Conservation (phyloP, 2,113 vertebrate species). For the Aspidoscelis tigris region DNA sequence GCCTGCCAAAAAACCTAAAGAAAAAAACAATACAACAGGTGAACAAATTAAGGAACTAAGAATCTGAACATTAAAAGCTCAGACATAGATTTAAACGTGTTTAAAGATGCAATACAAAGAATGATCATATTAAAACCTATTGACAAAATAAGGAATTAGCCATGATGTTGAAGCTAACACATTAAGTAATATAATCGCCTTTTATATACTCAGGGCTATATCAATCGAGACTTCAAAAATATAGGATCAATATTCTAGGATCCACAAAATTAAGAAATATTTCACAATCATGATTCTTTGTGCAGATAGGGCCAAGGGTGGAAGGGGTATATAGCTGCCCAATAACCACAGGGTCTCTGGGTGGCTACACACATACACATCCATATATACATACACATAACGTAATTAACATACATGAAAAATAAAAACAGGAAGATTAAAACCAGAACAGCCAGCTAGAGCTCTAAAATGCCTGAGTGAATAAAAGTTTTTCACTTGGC, state of each 20-base stretch:
- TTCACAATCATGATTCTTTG: background rate
- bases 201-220: too few relatives aligned
- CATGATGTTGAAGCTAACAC: background rate
- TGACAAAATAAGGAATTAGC: background rate
- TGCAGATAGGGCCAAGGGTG: background rate
- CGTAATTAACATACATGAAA: too few relatives aligned
- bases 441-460: too few relatives aligned
- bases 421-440: too few relatives aligned
- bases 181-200: background rate
- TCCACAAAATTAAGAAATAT: background rate
- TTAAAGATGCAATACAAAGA: background rate
- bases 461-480: too few relatives aligned
- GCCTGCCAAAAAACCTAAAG: constrained; percentile 87
- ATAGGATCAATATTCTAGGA: background rate
- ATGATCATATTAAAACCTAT: background rate
- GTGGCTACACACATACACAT: too few relatives aligned
- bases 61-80: background rate
- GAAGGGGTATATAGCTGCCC: background rate
- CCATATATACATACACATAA: too few relatives aligned
- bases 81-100: background rate
- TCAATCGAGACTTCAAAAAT: too few relatives aligned
- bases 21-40: constrained; percentile 43
- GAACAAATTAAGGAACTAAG: constrained; percentile 41
- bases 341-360: too few relatives aligned
- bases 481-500: too few relatives aligned